These are phyloP conservation scores for Scaptomyza montana DNA, from an alignment of 1,140 invertebrate species.

Conservation along the genomic window DNA sequence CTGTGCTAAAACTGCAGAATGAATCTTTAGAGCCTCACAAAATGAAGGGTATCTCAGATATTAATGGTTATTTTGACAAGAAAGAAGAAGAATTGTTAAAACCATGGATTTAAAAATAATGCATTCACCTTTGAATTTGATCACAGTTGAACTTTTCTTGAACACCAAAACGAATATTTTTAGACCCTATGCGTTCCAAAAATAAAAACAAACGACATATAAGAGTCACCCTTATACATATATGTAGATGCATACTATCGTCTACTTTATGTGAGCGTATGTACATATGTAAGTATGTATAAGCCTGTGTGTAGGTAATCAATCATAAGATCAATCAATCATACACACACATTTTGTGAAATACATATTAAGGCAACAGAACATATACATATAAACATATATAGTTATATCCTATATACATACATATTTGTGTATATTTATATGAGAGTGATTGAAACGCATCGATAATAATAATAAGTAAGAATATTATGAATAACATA, in stretches of 20 bases:
- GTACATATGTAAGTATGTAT: slow-evolving; percentile 16
- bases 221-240: slow-evolving; percentile 1
- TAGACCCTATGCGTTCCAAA: no score
- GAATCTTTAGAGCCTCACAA: no score
- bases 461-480: no score
- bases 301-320: neutral
- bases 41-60: no score
- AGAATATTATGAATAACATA: slow-evolving; percentile 2
- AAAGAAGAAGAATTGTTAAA: no score
- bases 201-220: no score
- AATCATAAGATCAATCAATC: neutral
- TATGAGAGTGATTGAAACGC: neutral
- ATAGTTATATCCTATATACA: neutral
- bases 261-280: slow-evolving; percentile 6
- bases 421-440: neutral
- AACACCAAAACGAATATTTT: no score
- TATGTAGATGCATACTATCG: slow-evolving; percentile 13
- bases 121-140: no score
- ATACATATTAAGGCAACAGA: neutral
- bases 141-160: no score
- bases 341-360: neutral
- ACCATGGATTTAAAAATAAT: no score
- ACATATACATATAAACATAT: neutral
- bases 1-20: no score
- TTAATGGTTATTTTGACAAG: no score